Base-by-base conservation (phyloP, 2,888 invertebrate genomes). In the Drosophila peninsularis region DNA sequence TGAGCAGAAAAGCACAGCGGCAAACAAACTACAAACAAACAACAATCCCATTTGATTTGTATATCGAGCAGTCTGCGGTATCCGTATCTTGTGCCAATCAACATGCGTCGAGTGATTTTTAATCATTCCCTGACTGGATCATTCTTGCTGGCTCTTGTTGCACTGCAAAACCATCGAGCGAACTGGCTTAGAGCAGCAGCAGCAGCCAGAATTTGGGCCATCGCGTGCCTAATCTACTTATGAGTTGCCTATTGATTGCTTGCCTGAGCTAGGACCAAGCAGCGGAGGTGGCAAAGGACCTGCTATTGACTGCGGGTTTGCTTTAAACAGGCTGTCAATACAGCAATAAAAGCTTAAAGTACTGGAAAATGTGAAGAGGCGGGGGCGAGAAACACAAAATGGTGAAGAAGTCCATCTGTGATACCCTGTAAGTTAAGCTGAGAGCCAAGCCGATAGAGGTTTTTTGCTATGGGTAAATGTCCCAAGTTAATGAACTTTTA, bases 31-130 rank as follows among this genome's bases (percentile, higher is more conserved):
- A 54, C 11, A 41, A 19, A 37, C 37, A 37, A 3, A 42, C n/a
- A 34, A 30, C 62, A 61, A 42, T 34, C 19, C 36, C 36, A 19
- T 34, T 55, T 55, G 44, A 55, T 55, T 55, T 55, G 45, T 45
- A 32, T 45, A 55, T 55, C 45, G 17, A 32, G 6, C 19, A 17
- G 47, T 17, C 30, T 30, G 17, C 1, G 34, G 11, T 19, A 14
- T 14, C 34, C 21, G 50, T 10, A 34, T 14, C 50, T 50, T 34
- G 34, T 50, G 36, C 36, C 50, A 36, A 52, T 52, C 50, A 36
- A 24, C 24, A 21, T 19, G 9, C 32, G 36, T n/a, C 50, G 50
- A 36, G 34, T 50, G 34, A 34, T n/a, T 50, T 32, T 50, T 36
- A 50, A 50, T 50, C n/a, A 50, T n/a, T 27, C n/a, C 14, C 17